Evolutionary conservation across 2,113 vertebrate genomes (phyloP).

Genomic region (Myrmophylax atrothorax): DNA sequence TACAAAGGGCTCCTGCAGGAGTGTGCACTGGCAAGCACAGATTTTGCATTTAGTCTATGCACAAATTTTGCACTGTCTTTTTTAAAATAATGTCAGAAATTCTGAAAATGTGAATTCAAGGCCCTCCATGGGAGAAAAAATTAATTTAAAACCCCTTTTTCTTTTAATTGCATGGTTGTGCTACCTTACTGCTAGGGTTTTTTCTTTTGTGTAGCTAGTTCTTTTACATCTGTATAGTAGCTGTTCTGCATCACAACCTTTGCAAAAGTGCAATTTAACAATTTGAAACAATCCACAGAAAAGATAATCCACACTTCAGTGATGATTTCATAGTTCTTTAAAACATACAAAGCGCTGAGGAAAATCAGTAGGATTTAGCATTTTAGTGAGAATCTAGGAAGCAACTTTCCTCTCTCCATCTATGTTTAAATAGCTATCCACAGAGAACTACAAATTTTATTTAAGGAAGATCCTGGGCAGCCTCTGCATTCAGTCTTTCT

Average conservation of each 20-base stretch:
- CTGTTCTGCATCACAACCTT: neutral
- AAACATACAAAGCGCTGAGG: neutral
- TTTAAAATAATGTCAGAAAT: neutral
- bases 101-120: neutral
- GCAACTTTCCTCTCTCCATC: neutral
- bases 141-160: fast-evolving
- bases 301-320: neutral
- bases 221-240: neutral
- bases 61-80: neutral
- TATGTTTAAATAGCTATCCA: neutral
- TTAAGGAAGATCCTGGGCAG: neutral
- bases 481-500: neutral
- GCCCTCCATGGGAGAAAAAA: neutral
- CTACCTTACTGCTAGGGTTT: neutral
- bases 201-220: neutral
- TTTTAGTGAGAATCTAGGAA: neutral
- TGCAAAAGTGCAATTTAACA: neutral
- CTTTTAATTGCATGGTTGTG: neutral
- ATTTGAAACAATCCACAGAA: neutral
- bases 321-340: neutral
- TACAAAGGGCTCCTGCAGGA: neutral
- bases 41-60: neutral
- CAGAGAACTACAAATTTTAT: neutral
- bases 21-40: neutral
- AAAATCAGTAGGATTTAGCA: neutral